Conservation (phyloP, 2,797 vertebrate species). For the Glyptemys insculpta region DNA sequence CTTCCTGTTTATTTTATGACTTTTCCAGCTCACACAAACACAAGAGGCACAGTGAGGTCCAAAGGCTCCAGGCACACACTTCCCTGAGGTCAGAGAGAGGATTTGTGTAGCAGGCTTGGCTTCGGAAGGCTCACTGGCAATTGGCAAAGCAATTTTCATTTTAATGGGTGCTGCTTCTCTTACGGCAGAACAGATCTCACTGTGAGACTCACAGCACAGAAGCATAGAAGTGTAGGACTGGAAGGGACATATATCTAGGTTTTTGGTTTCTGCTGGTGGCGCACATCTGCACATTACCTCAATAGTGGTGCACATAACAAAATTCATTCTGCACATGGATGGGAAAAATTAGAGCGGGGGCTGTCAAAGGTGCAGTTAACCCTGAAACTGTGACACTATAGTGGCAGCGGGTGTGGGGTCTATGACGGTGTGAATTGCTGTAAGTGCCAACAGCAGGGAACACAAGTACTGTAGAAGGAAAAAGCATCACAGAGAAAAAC, state of each 20-base stretch:
- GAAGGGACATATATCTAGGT: too few relatives aligned
- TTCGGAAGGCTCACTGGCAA: background rate
- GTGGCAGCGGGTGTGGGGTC: too few relatives aligned
- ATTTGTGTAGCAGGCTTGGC: background rate
- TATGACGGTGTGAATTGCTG: too few relatives aligned
- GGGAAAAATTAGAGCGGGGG: too few relatives aligned
- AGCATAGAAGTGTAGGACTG: background rate
- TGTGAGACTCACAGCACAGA: background rate
- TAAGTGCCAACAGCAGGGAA: too few relatives aligned
- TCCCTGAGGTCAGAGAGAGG: background rate
- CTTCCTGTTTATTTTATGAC: fast-evolving
- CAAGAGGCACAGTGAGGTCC: background rate
- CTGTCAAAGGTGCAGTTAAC: background rate
- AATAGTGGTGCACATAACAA: too few relatives aligned
- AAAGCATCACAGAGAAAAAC: too few relatives aligned
- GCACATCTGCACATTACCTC: too few relatives aligned
- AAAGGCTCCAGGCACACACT: background rate
- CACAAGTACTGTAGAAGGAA: too few relatives aligned
- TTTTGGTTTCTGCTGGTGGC: too few relatives aligned
- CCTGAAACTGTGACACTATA: too few relatives aligned
- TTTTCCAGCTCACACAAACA: fast-evolving
- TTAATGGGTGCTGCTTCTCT: background rate
- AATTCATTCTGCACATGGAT: too few relatives aligned
- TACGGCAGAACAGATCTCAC: background rate
- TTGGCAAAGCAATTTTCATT: background rate